Evolutionary conservation across 2,888 invertebrate species (phyloP).

Genomic region (Andrena flavipes): DNA sequence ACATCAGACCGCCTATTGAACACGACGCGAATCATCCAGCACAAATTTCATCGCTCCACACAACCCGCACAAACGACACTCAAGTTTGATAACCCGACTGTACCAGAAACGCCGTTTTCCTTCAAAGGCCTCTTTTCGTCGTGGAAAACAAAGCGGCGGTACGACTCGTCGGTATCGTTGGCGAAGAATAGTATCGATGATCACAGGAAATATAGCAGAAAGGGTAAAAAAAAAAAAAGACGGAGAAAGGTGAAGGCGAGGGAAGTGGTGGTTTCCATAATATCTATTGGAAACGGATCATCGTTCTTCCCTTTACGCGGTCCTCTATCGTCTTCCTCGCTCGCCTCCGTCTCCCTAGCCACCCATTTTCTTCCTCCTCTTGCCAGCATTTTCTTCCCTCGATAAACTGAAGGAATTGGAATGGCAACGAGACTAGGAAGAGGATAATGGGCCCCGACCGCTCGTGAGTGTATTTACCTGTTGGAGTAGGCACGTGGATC

Average conservation of each 20-base stretch:
- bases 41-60: no score
- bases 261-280: slow-evolving; percentile 43
- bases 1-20: no score
- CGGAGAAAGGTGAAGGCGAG: neutral
- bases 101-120: no score
- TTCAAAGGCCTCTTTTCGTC: no score
- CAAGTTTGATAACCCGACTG: no score
- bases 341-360: neutral
- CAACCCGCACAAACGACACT: no score
- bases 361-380: neutral
- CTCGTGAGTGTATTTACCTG: slow-evolving; percentile 64
- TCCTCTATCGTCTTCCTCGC: slow-evolving; percentile 8
- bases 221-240: neutral
- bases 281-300: slow-evolving; percentile 60
- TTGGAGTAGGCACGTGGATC: slow-evolving; percentile 67
- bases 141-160: no score
- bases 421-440: slow-evolving; percentile 52
- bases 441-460: slow-evolving; percentile 61
- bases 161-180: slow-evolving; percentile 16
- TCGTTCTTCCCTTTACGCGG: slow-evolving; percentile 31
- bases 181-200: slow-evolving; percentile 35
- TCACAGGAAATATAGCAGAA: neutral
- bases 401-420: slow-evolving; percentile 58
- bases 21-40: no score
- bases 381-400: slow-evolving; percentile 20